Evolutionary conservation across 2,888 invertebrate genomes (phyloP), one percentile per base, ranked within the genome.

Genomic region (Falcaria lacertinaria): DNA sequence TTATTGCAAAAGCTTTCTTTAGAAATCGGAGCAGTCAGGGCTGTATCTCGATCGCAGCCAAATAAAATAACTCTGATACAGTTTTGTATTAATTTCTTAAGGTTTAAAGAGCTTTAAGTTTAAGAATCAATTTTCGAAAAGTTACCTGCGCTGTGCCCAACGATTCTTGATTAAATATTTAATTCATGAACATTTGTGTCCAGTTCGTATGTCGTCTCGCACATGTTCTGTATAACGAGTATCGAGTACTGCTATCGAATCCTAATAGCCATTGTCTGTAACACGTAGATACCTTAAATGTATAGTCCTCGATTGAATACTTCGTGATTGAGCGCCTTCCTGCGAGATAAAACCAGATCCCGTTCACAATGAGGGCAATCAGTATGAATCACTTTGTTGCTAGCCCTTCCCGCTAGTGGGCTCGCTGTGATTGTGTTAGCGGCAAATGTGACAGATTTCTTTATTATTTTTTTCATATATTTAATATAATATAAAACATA

Each of bases 361-460:
- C 54, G 52, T 60, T 54, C 64, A 82, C 80, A 81, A 80, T 80
- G 71, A 69, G 60, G 60, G 64, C 81, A 81, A 81, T 81, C 80
- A 79, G 65, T 35, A 50, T 60, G 64, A 67, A 65, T 66, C 66
- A 70, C 70, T 69, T 69, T 69, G 76, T 70, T 51, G 43, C 45
- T 57, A 48, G 48, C 49, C 51, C 44, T 41, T 52, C 42, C 54
- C 57, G 44, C 42, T 45, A 42, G 44, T 41, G 51, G 52, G 41
- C 43, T 50, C 41, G 11, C 5, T 34, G 25, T 37, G 42, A 34
- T 5, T 11, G 3, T 28, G 11, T 28, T 11, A 7, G 8, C 11
- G 28, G 11, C 11, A 11, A 28, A 28, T 28, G 1, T 8, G 2
- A 11, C 7, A 1, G 28, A 28, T 28, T 28, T 28, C 7, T 11